These are phyloP conservation scores for Drosophila phalerata DNA, from an alignment of 2,888 invertebrate species.

Conservation along the genomic window DNA sequence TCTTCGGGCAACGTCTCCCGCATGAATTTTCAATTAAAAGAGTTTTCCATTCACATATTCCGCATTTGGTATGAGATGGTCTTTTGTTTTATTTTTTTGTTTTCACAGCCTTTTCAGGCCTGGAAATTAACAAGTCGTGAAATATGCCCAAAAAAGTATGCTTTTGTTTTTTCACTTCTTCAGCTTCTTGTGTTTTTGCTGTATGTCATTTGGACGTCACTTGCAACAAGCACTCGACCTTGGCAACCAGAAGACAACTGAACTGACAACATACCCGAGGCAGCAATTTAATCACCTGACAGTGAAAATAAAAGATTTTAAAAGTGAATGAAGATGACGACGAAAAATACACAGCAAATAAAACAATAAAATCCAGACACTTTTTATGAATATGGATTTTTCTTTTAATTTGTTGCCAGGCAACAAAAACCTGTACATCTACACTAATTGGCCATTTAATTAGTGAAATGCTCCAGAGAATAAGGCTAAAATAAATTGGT, in stretches of 20 bases:
- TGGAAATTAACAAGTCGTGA: conserved; percentile 71
- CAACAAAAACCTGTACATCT: conserved; percentile 4
- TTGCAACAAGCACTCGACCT: conserved; percentile 41
- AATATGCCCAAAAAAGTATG: conserved; percentile 71
- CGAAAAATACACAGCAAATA: neutral
- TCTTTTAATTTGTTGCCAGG: conserved; percentile 38
- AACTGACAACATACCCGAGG: conserved; percentile 47
- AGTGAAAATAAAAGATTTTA: conserved; percentile 34
- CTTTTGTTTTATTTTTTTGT: conserved; percentile 28
- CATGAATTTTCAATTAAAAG: conserved; percentile 76
- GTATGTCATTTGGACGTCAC: conserved; percentile 26
- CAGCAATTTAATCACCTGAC: conserved; percentile 73
- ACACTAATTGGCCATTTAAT: conserved; percentile 50
- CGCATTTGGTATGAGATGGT: conserved; percentile 11
- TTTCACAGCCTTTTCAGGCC: conserved; percentile 50
- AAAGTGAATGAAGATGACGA: conserved; percentile 1
- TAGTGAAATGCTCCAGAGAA: conserved; percentile 19
- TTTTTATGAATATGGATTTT: conserved; percentile 4
- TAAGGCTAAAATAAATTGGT: conserved; percentile 16
- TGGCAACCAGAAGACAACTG: conserved; percentile 43
- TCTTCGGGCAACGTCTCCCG: conserved; percentile 23
- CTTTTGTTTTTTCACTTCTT: conserved; percentile 40
- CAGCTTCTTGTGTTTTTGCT: conserved; percentile 2
- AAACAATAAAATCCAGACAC: conserved; percentile 11
- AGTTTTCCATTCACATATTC: conserved; percentile 46